Evolutionary conservation across 2,888 invertebrate species (phyloP).

Genomic region (Acronicta aceris): DNA sequence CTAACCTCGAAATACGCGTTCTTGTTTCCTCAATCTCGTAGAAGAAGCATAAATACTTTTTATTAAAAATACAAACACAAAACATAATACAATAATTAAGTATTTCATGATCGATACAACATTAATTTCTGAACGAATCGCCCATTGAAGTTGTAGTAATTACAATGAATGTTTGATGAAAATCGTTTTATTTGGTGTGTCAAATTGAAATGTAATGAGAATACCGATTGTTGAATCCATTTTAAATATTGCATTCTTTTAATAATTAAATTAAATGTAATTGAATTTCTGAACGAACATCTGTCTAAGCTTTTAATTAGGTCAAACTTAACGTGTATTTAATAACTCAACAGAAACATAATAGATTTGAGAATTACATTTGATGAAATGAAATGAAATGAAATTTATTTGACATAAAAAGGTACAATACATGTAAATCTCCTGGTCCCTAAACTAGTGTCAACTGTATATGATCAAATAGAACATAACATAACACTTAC

Average conservation of each 20-base stretch:
- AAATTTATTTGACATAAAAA: no score
- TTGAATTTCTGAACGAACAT: background rate
- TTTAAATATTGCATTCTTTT: constrained; percentile 1
- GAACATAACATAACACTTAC: no score
- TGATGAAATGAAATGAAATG: no score
- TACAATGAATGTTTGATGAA: constrained; percentile 4
- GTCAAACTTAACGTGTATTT: no score
- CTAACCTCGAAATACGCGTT: constrained; percentile 7
- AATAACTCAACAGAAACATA: no score
- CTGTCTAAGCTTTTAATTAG: no score
- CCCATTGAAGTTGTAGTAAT: constrained; percentile 10
- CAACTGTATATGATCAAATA: no score
- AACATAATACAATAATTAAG: constrained; percentile 2
- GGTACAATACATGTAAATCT: no score
- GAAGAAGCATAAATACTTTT: background rate
- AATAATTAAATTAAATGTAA: background rate
- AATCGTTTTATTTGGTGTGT: constrained; percentile 6
- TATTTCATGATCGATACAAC: constrained; percentile 10
- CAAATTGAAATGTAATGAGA: constrained; percentile 12
- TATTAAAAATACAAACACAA: background rate
- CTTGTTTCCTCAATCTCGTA: background rate
- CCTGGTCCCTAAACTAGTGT: no score
- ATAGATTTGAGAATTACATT: no score
- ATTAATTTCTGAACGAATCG: constrained; percentile 2
- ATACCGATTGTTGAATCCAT: background rate